These are phyloP conservation scores for Mya arenaria DNA, from an alignment of 1,140 invertebrate genomes.

Conservation along the genomic window DNA sequence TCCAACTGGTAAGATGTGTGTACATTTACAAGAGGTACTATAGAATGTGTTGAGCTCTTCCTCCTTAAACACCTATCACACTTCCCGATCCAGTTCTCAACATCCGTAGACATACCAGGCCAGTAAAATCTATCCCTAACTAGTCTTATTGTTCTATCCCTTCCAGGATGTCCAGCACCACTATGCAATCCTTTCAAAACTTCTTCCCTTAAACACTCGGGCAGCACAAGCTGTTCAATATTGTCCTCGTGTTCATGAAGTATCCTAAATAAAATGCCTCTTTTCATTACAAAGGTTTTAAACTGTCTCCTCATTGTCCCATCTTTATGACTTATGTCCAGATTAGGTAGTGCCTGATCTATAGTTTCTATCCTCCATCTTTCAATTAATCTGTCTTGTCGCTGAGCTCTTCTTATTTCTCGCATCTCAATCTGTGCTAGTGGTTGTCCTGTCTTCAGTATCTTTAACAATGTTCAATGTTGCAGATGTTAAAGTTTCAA, in stretches of 20 bases:
- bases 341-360: background rate
- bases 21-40: conserved; percentile 14
- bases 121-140: background rate
- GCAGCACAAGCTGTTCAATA: background rate
- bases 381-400: conserved; percentile 1
- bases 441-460: background rate
- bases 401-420: conserved; percentile 13
- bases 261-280: conserved; percentile 17
- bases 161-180: background rate
- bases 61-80: conserved; percentile 43
- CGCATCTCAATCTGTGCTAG: conserved; percentile 16
- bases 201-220: background rate
- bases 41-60: conserved; percentile 5
- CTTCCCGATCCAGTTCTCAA: conserved; percentile 11
- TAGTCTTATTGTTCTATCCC: background rate
- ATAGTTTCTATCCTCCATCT: background rate
- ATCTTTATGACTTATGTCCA: background rate
- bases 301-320: background rate
- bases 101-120: conserved; percentile 1
- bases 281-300: background rate
- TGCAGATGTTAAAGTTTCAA: background rate
- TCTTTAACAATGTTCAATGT: background rate
- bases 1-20: conserved; percentile 40
- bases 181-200: background rate
- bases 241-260: background rate